Conservation (phyloP, 2,113 vertebrate species). For the Paradoxurus hermaphroditus region DNA sequence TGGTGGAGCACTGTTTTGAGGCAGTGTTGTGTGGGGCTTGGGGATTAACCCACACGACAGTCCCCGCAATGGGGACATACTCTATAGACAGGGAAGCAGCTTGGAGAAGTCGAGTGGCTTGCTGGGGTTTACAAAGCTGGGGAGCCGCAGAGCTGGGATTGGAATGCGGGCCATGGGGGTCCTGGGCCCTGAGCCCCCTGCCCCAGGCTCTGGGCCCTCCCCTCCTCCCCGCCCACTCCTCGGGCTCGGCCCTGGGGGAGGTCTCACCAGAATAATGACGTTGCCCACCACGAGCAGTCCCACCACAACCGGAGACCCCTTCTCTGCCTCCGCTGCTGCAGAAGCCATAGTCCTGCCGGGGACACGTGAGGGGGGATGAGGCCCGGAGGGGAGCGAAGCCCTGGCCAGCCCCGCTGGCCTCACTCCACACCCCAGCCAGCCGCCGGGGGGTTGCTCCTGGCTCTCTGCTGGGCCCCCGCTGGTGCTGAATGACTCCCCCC, state of each 20-base stretch:
- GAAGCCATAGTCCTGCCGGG: conserved; percentile 60
- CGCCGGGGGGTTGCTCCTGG: neutral
- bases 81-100: neutral
- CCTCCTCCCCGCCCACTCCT: neutral
- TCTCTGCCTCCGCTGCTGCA: conserved; percentile 29
- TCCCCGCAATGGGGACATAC: neutral
- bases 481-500: neutral
- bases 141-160: neutral
- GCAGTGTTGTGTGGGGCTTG: too few species aligned
- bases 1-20: neutral
- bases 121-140: neutral
- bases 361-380: neutral
- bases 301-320: conserved; percentile 68
- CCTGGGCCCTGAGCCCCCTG: neutral
- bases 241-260: fast-evolving
- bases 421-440: neutral
- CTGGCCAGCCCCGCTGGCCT: neutral
- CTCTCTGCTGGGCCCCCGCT: neutral
- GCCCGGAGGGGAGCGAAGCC: too few species aligned
- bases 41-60: too few species aligned
- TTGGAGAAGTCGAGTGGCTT: neutral
- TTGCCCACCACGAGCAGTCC: conserved; percentile 78
- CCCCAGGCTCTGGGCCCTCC: neutral
- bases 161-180: too few species aligned
- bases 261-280: conserved; percentile 79